A percentile compares a stretch with the other conserved stretches of the same genome.
phyloP scores from a whole-genome alignment of 1,140 invertebrate genomes.

The Drosophila suzukii region DNA sequence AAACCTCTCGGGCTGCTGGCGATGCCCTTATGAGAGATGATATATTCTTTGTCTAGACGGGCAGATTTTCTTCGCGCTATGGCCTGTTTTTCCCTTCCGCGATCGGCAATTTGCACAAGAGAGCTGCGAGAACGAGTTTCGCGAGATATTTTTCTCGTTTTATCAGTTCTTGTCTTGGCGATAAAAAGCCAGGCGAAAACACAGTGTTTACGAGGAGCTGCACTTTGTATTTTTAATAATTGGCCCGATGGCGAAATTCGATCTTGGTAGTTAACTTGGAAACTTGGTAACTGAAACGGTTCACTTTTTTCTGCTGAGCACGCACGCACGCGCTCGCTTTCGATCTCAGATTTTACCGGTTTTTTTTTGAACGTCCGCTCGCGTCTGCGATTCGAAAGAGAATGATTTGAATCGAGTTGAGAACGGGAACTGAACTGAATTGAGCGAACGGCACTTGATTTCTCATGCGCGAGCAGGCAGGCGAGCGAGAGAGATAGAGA shows the following conservation, averaged over 20 bases:
- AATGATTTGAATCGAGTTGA: constrained; percentile 38
- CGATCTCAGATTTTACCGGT: neutral
- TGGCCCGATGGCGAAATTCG: constrained; percentile 22
- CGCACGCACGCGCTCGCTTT: constrained; percentile 60
- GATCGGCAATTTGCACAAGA: constrained; percentile 52
- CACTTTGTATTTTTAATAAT: constrained; percentile 38
- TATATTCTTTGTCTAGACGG: constrained; percentile 16
- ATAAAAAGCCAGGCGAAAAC: constrained; percentile 15
- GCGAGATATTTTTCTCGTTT: constrained; percentile 45
- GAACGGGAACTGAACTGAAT: neutral
- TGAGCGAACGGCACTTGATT: constrained; percentile 25
- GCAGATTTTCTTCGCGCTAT: constrained; percentile 24
- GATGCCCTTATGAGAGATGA: constrained; percentile 20
- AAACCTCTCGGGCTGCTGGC: constrained; percentile 14
- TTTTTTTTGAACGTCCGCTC: constrained; percentile 40
- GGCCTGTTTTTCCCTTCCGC: constrained; percentile 32
- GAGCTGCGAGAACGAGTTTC: constrained; percentile 38
- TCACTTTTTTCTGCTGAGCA: constrained; percentile 20
- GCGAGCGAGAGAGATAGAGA: neutral
- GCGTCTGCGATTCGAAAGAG: constrained; percentile 42
- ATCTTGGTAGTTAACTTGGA: constrained; percentile 17
- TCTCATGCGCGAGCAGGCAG: neutral
- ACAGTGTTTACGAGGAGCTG: constrained; percentile 6
- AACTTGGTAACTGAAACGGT: constrained; percentile 13
- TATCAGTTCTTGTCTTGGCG: constrained; percentile 48